Conservation (phyloP, 2,888 invertebrate genomes). For the Blastobasis adustella region DNA sequence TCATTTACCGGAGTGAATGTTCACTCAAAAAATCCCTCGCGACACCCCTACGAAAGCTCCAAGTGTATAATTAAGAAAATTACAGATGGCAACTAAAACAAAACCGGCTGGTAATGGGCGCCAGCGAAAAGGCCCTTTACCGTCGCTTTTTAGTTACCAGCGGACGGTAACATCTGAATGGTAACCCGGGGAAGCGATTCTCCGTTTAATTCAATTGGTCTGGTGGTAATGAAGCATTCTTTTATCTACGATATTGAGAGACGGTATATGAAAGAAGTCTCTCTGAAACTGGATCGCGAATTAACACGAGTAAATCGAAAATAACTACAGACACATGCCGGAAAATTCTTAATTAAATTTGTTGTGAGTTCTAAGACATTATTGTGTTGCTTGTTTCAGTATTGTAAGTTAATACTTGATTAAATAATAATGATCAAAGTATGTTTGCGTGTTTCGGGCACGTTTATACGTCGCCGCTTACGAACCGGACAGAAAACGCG, state of each 20-base stretch:
- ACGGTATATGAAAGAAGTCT: too few species aligned
- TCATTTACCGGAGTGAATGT: not conserved
- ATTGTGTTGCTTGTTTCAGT: too few species aligned
- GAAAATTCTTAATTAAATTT: too few species aligned
- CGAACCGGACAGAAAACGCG: too few species aligned
- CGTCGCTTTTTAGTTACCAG: constrained; percentile 8
- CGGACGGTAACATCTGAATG: constrained; percentile 9
- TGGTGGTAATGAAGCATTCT: constrained; percentile 5
- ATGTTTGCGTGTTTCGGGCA: too few species aligned
- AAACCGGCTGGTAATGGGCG: constrained; percentile 22
- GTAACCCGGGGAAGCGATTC: constrained; percentile 4
- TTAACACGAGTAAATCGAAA: too few species aligned
- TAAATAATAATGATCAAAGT: too few species aligned
- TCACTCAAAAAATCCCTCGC: not conserved
- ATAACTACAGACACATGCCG: too few species aligned
- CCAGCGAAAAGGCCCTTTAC: constrained; percentile 13
- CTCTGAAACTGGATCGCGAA: too few species aligned
- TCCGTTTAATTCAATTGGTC: constrained; percentile 11
- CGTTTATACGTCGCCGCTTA: too few species aligned
- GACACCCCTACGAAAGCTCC: constrained; percentile 12
- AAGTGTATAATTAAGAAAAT: constrained; percentile 48
- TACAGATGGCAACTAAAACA: constrained; percentile 37
- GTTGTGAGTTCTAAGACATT: too few species aligned
- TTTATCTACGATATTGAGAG: not conserved
- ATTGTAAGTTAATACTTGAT: too few species aligned